phyloP scores from a whole-genome alignment of 2,888 invertebrate species.

The Lathronympha strigana region DNA sequence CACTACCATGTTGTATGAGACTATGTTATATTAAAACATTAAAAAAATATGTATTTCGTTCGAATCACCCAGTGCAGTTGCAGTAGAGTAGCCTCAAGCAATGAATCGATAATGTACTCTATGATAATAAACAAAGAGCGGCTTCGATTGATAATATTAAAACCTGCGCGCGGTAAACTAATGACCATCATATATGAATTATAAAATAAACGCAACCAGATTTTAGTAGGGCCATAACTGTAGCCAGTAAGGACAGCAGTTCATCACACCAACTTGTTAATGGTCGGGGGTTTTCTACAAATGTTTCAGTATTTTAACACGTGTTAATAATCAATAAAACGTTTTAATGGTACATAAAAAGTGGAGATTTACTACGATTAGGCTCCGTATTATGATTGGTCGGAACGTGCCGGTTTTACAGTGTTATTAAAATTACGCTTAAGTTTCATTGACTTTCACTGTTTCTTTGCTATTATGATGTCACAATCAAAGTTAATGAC shows the following conservation, averaged over 20 bases:
- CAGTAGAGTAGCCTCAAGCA: background rate
- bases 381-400: constrained; percentile 73
- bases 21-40: too few species aligned
- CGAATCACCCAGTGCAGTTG: background rate
- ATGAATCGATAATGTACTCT: background rate
- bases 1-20: too few species aligned
- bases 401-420: constrained; percentile 63
- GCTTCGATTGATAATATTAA: constrained; percentile 10
- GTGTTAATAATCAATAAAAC: constrained; percentile 84
- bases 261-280: constrained; percentile 70
- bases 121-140: constrained; percentile 2
- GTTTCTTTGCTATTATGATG: constrained; percentile 49
- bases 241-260: constrained; percentile 51
- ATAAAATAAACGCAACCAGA: constrained; percentile 37
- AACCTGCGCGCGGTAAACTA: constrained; percentile 34
- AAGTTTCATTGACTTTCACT: constrained; percentile 64
- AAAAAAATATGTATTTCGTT: too few species aligned
- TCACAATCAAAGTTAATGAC: constrained; percentile 45
- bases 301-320: constrained; percentile 80
- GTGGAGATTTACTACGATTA: constrained; percentile 81
- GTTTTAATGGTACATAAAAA: constrained; percentile 83
- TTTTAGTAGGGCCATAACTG: constrained; percentile 39
- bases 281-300: constrained; percentile 76
- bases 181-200: constrained; percentile 29
- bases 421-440: constrained; percentile 57